A percentile compares a stretch with the other conserved stretches of the same genome.
Evolutionary conservation across 2,888 invertebrate genomes (phyloP).

Genomic region (Strigamia transsilvanica): DNA sequence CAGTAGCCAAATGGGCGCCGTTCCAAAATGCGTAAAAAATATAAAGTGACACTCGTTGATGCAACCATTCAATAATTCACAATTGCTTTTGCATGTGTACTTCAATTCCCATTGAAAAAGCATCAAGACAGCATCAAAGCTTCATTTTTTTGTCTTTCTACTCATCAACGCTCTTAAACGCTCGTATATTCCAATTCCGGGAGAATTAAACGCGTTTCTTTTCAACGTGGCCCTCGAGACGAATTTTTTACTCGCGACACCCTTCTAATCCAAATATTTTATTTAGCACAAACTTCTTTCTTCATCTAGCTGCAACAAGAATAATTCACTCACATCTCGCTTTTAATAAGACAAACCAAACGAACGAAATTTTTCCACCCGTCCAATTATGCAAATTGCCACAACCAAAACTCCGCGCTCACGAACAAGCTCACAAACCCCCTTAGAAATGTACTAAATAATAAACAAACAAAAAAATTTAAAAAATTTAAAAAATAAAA

Average conservation of each 20-base stretch:
- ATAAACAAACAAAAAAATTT: too few relatives aligned
- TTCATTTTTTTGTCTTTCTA: not conserved
- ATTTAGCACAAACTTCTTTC: not conserved
- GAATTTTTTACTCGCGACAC: conserved; percentile 7
- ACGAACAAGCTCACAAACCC: not conserved
- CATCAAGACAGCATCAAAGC: too few relatives aligned
- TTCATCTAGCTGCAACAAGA: not conserved
- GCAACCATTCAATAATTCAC: not conserved
- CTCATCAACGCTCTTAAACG: not conserved
- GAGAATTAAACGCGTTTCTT: not conserved
- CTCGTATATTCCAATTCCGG: not conserved
- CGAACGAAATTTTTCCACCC: not conserved
- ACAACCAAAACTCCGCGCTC: not conserved
- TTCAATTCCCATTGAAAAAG: too few relatives aligned
- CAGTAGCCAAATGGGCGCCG: conserved; percentile 10
- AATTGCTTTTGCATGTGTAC: not conserved
- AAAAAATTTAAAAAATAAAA: too few relatives aligned
- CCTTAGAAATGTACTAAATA: too few relatives aligned
- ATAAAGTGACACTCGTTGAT: not conserved
- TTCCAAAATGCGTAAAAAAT: not conserved
- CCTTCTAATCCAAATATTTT: conserved; percentile 31
- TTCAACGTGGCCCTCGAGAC: not conserved
- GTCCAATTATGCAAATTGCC: conserved; percentile 20
- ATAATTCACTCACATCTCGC: not conserved
- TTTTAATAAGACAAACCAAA: conserved; percentile 7